Base-by-base conservation (phyloP, 2,888 invertebrate species). In the Rhyacophila evoluta region DNA sequence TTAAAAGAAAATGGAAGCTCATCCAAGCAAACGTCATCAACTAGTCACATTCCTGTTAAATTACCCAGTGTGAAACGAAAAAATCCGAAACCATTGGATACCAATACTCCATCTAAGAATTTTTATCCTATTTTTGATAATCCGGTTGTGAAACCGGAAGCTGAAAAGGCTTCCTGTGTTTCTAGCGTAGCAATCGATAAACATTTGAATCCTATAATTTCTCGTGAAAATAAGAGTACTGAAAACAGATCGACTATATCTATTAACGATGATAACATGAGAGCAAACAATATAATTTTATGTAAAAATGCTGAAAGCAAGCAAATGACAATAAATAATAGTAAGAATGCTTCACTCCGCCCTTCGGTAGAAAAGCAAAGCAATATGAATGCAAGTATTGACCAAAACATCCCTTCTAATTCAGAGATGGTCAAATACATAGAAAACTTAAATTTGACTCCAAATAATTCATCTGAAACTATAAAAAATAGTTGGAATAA, bases 31-130 rank as follows among this genome's bases (percentile, higher is more conserved):
- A 25, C 29, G 3, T 25, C 39, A 2, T 25, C 72, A 27, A 27
- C 70, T 27, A 72, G 72, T 72, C 72, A 72, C 29, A 72, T 72
- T 12, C 72, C 72, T 4, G 15, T 72, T n/a, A 72, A 72, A 72
- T 12, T n/a, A 1, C 12, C 72, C 2, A 38, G 39, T 8, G 39
- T 29, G 2, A 72, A 72, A 72, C n/a, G 38, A 39, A 72, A 72
- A 72, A 72, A 29, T 28, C n/a, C 39, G 1, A 72, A 36, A 28
- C 27, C 36, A 8, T 3, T n/a, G n/a, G 39, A 72, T 12, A n/a
- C 11, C 4, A 27, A n/a, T 15, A 1, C 19, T 1, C 19, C 25
- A 29, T 5, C 72, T 8, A 25, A 38, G n/a, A 39, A 72, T 39
- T 72, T 72, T 19, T 72, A 39, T 27, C 72, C 72, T 11, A 12